Percentiles rank a stretch among this genome's conserved stretches.
phyloP scores from a whole-genome alignment of 1,140 invertebrate genomes.

The Ptiloglossa arizonensis region DNA sequence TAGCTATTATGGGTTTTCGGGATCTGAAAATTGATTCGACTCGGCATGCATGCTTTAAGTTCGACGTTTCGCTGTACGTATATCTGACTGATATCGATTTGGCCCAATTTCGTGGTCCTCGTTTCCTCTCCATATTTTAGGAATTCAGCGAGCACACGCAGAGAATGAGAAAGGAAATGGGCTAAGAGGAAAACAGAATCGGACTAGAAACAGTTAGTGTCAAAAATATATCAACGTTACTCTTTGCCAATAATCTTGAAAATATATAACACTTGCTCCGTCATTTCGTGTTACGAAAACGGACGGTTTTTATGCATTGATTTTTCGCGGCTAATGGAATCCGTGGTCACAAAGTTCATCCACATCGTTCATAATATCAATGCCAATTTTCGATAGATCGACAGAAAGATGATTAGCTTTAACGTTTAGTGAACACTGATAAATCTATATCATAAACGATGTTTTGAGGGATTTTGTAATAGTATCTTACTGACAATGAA shows the following conservation, averaged over 20 bases:
- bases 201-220: not conserved
- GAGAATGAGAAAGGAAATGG: not conserved
- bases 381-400: not conserved
- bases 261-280: conserved; percentile 17
- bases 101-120: conserved; percentile 27
- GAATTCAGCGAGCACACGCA: conserved; percentile 21
- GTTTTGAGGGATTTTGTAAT: too few species aligned
- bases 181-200: not conserved
- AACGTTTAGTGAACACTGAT: too few species aligned
- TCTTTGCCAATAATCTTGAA: conserved; percentile 29
- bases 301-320: conserved; percentile 12
- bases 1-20: conserved; percentile 51
- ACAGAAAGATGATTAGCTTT: too few species aligned
- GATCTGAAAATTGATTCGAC: conserved; percentile 61
- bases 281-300: conserved; percentile 8
- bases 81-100: conserved; percentile 58
- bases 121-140: conserved; percentile 43
- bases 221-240: conserved; percentile 44
- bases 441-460: too few species aligned
- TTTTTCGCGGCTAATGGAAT: conserved; percentile 15
- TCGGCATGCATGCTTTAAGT: conserved; percentile 40
- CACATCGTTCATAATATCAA: not conserved
- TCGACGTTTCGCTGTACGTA: conserved; percentile 41
- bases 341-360: not conserved
- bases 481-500: too few species aligned